Evolutionary conservation across 2,888 invertebrate species (phyloP), one percentile per base, ranked within the genome.

Genomic region (Scelioninae gen. 2): DNA sequence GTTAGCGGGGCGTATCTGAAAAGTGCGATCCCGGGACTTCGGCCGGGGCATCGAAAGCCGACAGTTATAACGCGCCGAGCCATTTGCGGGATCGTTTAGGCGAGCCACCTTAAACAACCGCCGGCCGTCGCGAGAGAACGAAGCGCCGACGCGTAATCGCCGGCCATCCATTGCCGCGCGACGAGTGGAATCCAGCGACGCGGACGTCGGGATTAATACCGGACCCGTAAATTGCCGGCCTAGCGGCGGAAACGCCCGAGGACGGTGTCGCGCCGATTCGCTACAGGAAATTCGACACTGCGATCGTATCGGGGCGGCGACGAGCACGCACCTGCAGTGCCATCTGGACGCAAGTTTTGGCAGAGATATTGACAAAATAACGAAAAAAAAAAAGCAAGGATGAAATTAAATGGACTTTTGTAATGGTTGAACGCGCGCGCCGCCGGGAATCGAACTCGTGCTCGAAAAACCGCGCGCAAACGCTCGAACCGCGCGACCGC

Each of bases 41-140:
- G 63, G 64, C 43, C 35, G 28, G 43, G 37, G 50, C 53, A 70
- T 64, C 58, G 45, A 52, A 57, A 60, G 73, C 45, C 67, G 52
- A 60, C 79, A 80, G 80, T 82, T 83, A 80, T 79, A 82, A 80
- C 77, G 77, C 80, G 75, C 77, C 73, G 74, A 77, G 78, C 77
- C 81, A 80, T 82, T 82, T 78, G 78, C 81, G 76, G 75, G 79
- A 82, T 81, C 81, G 80, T 83, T 82, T 79, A 75, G 76, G 72
- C 77, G 79, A 80, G 78, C 78, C 78, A 80, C 74, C 78, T 81
- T 80, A 81, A 81, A 82, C 81, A 78, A 82, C 76, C 76, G 71
- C 75, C 71, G 75, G 58, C 53, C 67, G 72, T 72, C 71, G 76
- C 76, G 68, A 78, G 64, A 71, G 73, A 76, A 67, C 61, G 61